A percentile compares a stretch with the other conserved stretches of the same genome.
Conservation (phyloP, 2,888 invertebrate species). For the Lypha dubia region DNA sequence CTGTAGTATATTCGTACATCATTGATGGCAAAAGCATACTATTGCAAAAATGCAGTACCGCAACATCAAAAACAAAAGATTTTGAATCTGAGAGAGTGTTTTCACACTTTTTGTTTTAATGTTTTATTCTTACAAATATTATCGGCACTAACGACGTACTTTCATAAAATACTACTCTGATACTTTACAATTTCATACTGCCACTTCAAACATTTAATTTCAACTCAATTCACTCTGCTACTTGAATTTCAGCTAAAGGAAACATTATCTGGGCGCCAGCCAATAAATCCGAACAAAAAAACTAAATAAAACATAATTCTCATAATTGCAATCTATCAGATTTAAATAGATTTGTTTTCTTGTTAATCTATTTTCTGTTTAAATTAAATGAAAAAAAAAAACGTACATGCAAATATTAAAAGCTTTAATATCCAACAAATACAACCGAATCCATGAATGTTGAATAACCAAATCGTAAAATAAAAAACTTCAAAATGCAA, state of each 20-base stretch:
- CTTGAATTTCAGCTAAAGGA: slow-evolving; percentile 13
- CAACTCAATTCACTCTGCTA: slow-evolving; percentile 4
- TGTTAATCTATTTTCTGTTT: slow-evolving; percentile 1
- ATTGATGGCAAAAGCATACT: no score
- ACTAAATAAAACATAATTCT: slow-evolving; percentile 2
- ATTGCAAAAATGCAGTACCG: no score
- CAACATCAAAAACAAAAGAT: no score
- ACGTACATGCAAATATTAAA: slow-evolving; percentile 14
- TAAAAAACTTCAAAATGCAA: background rate
- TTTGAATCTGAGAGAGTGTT: no score
- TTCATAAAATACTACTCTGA: background rate
- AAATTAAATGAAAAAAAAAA: background rate
- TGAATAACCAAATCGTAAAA: slow-evolving; percentile 24
- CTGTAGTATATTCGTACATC: no score
- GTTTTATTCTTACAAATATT: no score
- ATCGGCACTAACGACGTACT: no score
- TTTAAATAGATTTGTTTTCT: background rate
- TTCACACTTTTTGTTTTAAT: no score
- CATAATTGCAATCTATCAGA: slow-evolving; percentile 16
- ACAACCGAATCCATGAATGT: slow-evolving; percentile 31
- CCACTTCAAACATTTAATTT: background rate
- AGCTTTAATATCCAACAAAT: slow-evolving; percentile 25
- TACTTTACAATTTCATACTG: background rate
- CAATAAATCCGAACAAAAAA: background rate
- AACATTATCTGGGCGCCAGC: slow-evolving; percentile 47